Evolutionary conservation across 2,113 vertebrate genomes (phyloP).

Genomic region (Atractosteus spatula): DNA sequence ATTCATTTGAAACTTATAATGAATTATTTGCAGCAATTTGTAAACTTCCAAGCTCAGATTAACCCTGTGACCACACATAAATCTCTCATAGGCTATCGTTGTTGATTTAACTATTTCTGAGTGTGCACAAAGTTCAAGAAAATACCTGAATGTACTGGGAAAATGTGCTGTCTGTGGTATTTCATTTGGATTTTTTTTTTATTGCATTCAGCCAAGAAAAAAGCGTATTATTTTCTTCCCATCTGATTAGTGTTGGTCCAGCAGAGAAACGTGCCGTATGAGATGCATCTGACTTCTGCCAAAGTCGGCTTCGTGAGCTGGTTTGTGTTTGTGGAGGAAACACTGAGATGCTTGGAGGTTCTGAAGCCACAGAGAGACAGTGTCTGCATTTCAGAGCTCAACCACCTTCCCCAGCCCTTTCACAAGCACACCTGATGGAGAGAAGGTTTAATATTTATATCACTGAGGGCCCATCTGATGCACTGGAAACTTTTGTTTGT

Average conservation of each 20-base stretch:
- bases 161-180: no score
- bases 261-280: conserved; percentile 46
- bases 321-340: conserved; percentile 31
- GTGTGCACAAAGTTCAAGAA: no score
- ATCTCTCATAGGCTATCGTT: no score
- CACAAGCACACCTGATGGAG: neutral
- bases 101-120: no score
- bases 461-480: neutral
- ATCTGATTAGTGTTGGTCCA: conserved; percentile 36
- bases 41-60: no score
- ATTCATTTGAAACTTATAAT: no score
- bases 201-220: no score
- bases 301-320: conserved; percentile 35
- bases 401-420: neutral
- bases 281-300: conserved; percentile 22
- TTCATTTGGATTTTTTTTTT: no score
- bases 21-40: no score
- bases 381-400: conserved; percentile 30
- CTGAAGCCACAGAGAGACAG: conserved; percentile 27
- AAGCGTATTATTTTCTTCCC: conserved; percentile 33
- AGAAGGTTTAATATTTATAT: neutral
- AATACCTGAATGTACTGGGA: no score
- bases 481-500: neutral
- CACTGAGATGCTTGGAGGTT: conserved; percentile 40
- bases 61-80: no score